Evolutionary conservation across 2,113 vertebrate genomes (phyloP), one percentile per base, ranked within the genome.

Genomic region (Sander lucioperca): DNA sequence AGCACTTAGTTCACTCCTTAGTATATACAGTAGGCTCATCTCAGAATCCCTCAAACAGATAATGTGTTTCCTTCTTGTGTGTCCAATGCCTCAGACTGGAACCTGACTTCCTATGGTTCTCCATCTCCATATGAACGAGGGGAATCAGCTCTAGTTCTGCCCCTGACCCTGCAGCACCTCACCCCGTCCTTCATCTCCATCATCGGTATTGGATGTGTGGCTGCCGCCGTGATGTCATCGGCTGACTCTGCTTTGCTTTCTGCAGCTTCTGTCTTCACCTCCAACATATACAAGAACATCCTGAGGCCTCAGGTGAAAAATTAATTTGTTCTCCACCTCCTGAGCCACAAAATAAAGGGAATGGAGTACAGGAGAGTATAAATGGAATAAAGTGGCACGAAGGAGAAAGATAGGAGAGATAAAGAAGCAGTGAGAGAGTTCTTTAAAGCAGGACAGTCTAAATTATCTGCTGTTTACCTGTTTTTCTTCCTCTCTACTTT

Each of bases 221-320:
- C 39, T 43, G 39, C 39, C 7, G 93, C 92, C 1, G 89, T 85
- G 25, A 88, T 86, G 82, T 89, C 87, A 64, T 92, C 91, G 19
- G 78, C 85, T 18, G 93, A 94, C 82, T 94, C 92, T 1, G 76
- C 76, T 15, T 79, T 94, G 72, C 69, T 93, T 11, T 87, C 93
- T 66, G 74, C 66, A 61, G 90, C 91, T 51, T 89, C 84, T 68
- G 72, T 92, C 25, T 88, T 93, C 86, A 69, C 80, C 51, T 84
- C 77, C n/a, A 86, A 79, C 85, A 82, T 80, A 3, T 80, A 77
- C 76, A 91, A 86, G 79, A 88, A 85, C 63, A 84, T 88, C 47
- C 85, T 91, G 18, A 80, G 87, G 69, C 83, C 84, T 64, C 65
- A 1, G 62, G 63, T 69, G 16, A 86, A 74, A 14, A 36, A 43